phyloP scores from a whole-genome alignment of 2,888 invertebrate species.

The Brachypalpus laphriformis region DNA sequence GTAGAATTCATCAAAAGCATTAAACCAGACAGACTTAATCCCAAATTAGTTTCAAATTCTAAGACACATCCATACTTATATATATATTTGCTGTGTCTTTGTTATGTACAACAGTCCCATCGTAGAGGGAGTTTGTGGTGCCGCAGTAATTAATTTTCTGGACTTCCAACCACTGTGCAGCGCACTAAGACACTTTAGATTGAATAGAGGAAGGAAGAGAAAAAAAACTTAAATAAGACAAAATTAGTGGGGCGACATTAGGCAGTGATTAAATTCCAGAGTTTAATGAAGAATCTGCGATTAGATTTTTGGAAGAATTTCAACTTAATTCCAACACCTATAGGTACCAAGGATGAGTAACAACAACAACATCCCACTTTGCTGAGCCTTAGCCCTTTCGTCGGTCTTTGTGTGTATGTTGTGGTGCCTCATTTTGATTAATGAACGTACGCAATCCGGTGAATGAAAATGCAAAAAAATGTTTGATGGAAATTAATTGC shows the following conservation, averaged over 20 bases:
- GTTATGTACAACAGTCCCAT: neutral
- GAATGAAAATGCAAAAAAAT: constrained; percentile 65
- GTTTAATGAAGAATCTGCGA: constrained; percentile 61
- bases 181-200: neutral
- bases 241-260: constrained; percentile 58
- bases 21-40: constrained; percentile 45
- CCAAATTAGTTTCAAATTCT: constrained; percentile 43
- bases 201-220: neutral
- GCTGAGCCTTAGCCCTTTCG: constrained; percentile 24
- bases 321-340: constrained; percentile 50
- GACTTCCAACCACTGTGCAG: neutral
- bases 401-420: constrained; percentile 6
- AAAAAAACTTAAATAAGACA: constrained; percentile 31
- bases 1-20: neutral
- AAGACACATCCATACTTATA: neutral
- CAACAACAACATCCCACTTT: neutral
- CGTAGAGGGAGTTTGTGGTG: constrained; percentile 18
- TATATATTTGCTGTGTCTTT: neutral
- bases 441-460: constrained; percentile 56
- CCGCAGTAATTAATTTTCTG: constrained; percentile 64
- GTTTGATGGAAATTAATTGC: constrained; percentile 72
- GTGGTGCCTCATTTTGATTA: constrained; percentile 61
- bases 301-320: constrained; percentile 50
- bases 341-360: neutral
- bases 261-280: constrained; percentile 69